Percentiles rank a stretch among this genome's conserved stretches.
phyloP scores from a whole-genome alignment of 92 coral and sea anemone genomes.

The Porites divaricata region DNA sequence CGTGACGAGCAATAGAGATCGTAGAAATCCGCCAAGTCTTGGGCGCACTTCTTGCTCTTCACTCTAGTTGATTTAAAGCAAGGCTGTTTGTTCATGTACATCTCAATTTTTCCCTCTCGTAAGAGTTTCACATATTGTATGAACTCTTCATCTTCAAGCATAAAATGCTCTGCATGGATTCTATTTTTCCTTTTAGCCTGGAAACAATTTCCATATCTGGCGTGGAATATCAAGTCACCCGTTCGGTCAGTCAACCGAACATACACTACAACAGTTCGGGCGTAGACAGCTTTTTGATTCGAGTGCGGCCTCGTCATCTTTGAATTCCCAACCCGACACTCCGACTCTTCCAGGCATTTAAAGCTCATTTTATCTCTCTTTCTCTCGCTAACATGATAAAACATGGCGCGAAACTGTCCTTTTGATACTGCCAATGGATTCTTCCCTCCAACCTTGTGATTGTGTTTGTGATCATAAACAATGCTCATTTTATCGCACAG shows the following conservation, averaged over 20 bases:
- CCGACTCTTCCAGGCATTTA: not conserved
- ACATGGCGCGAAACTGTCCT: constrained; percentile 37
- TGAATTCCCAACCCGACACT: constrained; percentile 10
- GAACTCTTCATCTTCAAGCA: constrained; percentile 33
- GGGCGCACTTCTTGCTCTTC: constrained; percentile 26
- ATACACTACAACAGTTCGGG: constrained; percentile 16
- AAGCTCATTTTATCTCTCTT: constrained; percentile 5
- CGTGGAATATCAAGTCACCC: constrained; percentile 30
- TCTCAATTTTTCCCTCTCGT: not conserved
- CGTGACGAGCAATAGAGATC: not conserved
- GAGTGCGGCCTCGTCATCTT: not conserved
- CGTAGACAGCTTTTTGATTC: not conserved
- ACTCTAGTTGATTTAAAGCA: constrained; percentile 32
- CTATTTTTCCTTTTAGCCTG: constrained; percentile 1
- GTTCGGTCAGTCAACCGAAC: constrained; percentile 13
- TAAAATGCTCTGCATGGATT: constrained; percentile 41
- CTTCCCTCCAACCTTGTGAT: constrained; percentile 21
- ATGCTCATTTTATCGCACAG: constrained; percentile 4
- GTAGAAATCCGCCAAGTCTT: constrained; percentile 17
- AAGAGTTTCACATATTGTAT: not conserved
- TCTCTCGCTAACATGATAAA: constrained; percentile 11
- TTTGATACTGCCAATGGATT: constrained; percentile 4
- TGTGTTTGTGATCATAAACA: constrained; percentile 17
- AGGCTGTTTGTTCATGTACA: constrained; percentile 45
- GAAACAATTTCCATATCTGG: constrained; percentile 45